Base-by-base conservation (phyloP, 2,113 vertebrate genomes). In the Struthio camelus region DNA sequence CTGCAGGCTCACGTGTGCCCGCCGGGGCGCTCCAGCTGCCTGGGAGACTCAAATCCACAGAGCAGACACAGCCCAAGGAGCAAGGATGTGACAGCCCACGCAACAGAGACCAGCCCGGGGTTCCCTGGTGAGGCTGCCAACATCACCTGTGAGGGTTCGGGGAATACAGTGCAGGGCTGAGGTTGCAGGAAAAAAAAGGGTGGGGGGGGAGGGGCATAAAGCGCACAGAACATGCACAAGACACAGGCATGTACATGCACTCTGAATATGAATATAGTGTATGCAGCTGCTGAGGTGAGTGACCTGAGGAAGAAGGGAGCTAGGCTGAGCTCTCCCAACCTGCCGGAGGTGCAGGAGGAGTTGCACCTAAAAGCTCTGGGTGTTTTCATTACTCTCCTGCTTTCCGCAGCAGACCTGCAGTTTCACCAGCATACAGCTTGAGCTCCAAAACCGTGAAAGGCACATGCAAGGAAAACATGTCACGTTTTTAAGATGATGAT, bases 241-340 rank as follows among this genome's bases (percentile, higher is more conserved):
- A 64, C n/a, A 9, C 10, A 38, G 20, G 14, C 5, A 3, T 66
- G 24, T 4, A 15, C 8, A 2, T 1, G 34, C 16, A 14, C 5
- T 20, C 9, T 15, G 24, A 82, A 83, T 6, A 0, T 4, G 5
- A n/a, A 58, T 11, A 14, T 2, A 81, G 32, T 0, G 0, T 9
- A 23, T 4, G 14, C 22, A 73, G 30, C 30, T 59, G 9, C 54
- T 30, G 79, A 72, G 23, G 12, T 9, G 27, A 42, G 18, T 2
- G 38, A 72, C 61, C 65, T 66, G 2, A 0, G 46, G 58, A 91
- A 76, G 73, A 70, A 65, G 19, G 34, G 44, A 72, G 56, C 11
- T 28, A 54, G 76, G 51, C 38, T 28, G 59, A 79, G 56, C 38
- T 82, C 42, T 46, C 46, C n/a, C 36, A 72, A 13, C 7, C 10